Base-by-base conservation (phyloP, 2,888 invertebrate species). In the Maniola hyperantus region DNA sequence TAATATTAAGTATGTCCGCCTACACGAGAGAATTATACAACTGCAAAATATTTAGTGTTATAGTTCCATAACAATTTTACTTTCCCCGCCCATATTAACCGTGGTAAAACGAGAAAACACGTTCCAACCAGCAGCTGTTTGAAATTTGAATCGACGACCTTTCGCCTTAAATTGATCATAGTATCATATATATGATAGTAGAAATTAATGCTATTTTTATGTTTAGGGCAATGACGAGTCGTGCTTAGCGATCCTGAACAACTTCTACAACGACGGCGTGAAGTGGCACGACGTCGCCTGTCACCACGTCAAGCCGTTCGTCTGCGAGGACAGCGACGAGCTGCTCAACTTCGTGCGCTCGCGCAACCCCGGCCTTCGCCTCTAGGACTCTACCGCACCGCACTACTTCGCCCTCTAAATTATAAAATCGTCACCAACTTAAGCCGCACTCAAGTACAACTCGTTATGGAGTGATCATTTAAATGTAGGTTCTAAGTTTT, bases 271-370 rank as follows among this genome's bases (percentile, higher is more conserved):
- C 82, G 97, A 97, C 82, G 97, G 97, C 71, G 93, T 96, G 81
- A 96, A 96, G 86, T 97, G 96, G 97, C 97, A 97, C 92, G 97
- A 97, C 83, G 97, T 97, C 44, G 97, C 97, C 74, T 97, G 97
- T 83, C 96, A 97, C 84, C 97, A 97, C 87, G 93, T 96, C 74
- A 97, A 97, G 89, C 96, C 97, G 34, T 96, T 97, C 93, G 97
- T 97, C 36, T 97, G 97, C 85, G 97, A 97, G 87, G 97, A 97
- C 93, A 97, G 97, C 84, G 97, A 97, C 79, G 97, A 97, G 85
- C 94, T 97, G 20, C 93, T 97, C 80, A 97, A 97, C 93, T 97
- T 97, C 87, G 97, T 97, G 68, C 96, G 97, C 79, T 97, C 97
- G 66, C 96, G 97, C 85, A 97, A 97, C 91, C 96, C 97, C 60